These are phyloP conservation scores for Cyprinodon brontotheroides DNA, from an alignment of 2,113 vertebrate genomes.

Conservation along the genomic window DNA sequence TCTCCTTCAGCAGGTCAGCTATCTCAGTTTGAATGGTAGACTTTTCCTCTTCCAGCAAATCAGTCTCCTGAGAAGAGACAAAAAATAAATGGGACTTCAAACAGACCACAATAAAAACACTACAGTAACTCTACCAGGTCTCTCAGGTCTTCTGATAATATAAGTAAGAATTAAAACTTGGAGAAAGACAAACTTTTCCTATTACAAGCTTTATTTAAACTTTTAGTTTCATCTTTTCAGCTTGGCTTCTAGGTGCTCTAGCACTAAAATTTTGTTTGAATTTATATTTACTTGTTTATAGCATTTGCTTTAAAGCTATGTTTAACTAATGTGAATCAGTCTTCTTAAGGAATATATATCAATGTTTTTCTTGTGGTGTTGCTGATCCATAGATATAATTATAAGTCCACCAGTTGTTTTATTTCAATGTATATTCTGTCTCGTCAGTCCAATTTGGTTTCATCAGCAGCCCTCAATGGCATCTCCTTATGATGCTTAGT, in stretches of 20 bases:
- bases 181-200: not conserved
- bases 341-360: not conserved
- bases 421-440: not conserved
- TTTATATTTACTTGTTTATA: not conserved
- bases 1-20: constrained; percentile 90
- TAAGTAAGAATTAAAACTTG: not conserved
- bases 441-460: not conserved
- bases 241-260: not conserved
- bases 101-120: not conserved
- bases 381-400: not conserved
- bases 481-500: not conserved
- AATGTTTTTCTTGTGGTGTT: not conserved
- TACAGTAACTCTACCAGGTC: not conserved
- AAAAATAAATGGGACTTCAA: not conserved
- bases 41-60: constrained; percentile 91
- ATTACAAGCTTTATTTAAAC: not conserved
- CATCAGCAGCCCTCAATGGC: not conserved
- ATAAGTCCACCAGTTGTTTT: not conserved
- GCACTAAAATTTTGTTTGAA: not conserved
- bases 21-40: constrained; percentile 88
- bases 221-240: not conserved
- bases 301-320: not conserved
- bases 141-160: not conserved
- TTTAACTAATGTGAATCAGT: not conserved
- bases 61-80: constrained; percentile 86